These are phyloP conservation scores for Teleogryllus oceanicus DNA, from an alignment of 2,888 invertebrate genomes.

Conservation along the genomic window DNA sequence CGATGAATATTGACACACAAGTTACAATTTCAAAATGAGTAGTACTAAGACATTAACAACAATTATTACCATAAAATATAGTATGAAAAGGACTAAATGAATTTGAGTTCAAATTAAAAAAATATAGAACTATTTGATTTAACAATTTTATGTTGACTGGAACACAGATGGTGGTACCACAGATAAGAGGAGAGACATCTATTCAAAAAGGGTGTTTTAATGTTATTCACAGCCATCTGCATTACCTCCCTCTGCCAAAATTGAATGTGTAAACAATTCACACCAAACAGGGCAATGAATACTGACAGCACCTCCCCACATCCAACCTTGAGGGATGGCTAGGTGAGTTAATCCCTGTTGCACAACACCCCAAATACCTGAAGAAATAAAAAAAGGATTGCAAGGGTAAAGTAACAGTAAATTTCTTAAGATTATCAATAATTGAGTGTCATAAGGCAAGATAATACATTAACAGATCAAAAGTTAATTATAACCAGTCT, in stretches of 20 bases:
- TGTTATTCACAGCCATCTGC: background rate
- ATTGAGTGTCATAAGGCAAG: background rate
- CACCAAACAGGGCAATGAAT: conserved; percentile 73
- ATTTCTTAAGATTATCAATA: no score
- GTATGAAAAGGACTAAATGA: no score
- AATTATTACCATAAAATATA: no score
- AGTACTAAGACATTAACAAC: no score
- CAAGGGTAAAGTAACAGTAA: background rate
- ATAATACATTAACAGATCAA: background rate
- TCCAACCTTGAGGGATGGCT: conserved; percentile 80
- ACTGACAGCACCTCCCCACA: conserved; percentile 75
- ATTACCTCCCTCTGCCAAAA: conserved; percentile 27
- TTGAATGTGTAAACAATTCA: conserved; percentile 53
- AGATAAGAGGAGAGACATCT: no score
- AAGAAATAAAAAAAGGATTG: background rate
- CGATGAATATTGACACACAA: no score
- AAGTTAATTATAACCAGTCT: background rate
- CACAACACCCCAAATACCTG: conserved; percentile 59
- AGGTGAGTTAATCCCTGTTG: conserved; percentile 68
- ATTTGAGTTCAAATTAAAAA: no score
- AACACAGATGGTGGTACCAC: no score
- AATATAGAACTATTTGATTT: no score
- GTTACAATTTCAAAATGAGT: no score
- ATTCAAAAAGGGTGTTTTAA: no score
- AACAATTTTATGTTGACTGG: no score